Conservation (phyloP, 2,797 vertebrate genomes). For the Pampus argenteus region DNA sequence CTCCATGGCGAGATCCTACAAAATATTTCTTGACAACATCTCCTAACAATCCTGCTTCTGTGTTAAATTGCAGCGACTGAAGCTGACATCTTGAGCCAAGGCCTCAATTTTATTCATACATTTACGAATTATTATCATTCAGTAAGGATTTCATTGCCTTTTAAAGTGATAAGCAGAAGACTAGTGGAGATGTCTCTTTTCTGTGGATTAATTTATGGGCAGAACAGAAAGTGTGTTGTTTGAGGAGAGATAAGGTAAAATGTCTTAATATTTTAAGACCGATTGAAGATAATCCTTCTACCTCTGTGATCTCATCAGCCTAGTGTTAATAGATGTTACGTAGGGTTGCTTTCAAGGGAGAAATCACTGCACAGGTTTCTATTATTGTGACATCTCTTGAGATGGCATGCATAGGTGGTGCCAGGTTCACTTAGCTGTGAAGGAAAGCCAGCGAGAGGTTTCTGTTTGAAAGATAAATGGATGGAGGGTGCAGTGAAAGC, state of each 20-base stretch:
- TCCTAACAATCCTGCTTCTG: background rate
- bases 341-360: conserved; percentile 80
- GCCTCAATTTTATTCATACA: background rate
- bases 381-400: conserved; percentile 83
- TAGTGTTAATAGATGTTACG: conserved; percentile 83
- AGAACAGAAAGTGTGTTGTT: background rate
- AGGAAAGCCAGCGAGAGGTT: conserved; percentile 58
- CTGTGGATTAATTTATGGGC: conserved; percentile 15
- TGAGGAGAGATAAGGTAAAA: conserved; percentile 34
- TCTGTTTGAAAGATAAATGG: conserved; percentile 71
- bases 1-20: conserved; percentile 1
- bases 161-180: background rate
- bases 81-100: background rate
- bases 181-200: conserved; percentile 14
- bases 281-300: conserved; percentile 59
- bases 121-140: background rate
- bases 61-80: background rate
- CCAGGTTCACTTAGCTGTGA: conserved; percentile 73
- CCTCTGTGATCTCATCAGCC: conserved; percentile 72
- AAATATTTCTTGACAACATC: background rate
- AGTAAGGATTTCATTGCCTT: background rate
- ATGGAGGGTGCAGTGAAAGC: conserved; percentile 48
- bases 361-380: conserved; percentile 78
- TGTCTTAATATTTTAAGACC: conserved; percentile 27
- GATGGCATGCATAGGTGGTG: conserved; percentile 65